phyloP scores from a whole-genome alignment of 1,140 invertebrate genomes.

The Plodia interpunctella region DNA sequence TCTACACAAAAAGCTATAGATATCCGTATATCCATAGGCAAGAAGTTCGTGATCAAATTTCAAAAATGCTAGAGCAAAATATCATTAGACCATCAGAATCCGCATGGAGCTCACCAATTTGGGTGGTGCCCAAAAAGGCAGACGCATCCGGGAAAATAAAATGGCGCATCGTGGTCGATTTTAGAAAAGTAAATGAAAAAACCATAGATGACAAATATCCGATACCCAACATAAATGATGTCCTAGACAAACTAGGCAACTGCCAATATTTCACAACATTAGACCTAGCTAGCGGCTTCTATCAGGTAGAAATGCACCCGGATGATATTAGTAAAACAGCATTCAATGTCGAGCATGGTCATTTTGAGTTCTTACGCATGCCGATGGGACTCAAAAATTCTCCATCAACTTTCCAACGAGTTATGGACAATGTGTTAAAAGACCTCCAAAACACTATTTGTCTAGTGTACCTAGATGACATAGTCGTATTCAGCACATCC shows the following conservation, averaged over 20 bases:
- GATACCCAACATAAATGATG: neutral
- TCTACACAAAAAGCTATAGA: conserved; percentile 18
- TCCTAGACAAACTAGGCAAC: conserved; percentile 9
- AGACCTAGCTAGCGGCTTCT: conserved; percentile 18
- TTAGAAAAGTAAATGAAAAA: conserved; percentile 30
- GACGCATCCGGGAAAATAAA: conserved; percentile 23
- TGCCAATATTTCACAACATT: conserved; percentile 20
- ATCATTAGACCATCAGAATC: conserved; percentile 41
- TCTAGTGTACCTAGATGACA: too few relatives aligned
- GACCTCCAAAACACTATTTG: too few relatives aligned
- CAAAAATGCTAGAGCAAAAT: conserved; percentile 31
- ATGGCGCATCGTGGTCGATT: conserved; percentile 42
- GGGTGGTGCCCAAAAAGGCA: too few relatives aligned
- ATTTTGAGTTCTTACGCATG: conserved; percentile 22
- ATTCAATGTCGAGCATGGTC: conserved; percentile 21
- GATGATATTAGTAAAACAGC: conserved; percentile 18
- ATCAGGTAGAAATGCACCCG: conserved; percentile 11
- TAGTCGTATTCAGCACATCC: too few relatives aligned
- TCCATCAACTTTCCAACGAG: too few relatives aligned
- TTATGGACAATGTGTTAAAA: too few relatives aligned
- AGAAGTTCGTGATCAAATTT: conserved; percentile 18
- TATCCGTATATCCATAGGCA: conserved; percentile 14
- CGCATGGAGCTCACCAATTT: conserved; percentile 30
- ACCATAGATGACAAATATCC: conserved; percentile 23
- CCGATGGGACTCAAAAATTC: conserved; percentile 18